Evolutionary conservation across 2,113 vertebrate species (phyloP).

Genomic region (Trochalopteron elliotii): DNA sequence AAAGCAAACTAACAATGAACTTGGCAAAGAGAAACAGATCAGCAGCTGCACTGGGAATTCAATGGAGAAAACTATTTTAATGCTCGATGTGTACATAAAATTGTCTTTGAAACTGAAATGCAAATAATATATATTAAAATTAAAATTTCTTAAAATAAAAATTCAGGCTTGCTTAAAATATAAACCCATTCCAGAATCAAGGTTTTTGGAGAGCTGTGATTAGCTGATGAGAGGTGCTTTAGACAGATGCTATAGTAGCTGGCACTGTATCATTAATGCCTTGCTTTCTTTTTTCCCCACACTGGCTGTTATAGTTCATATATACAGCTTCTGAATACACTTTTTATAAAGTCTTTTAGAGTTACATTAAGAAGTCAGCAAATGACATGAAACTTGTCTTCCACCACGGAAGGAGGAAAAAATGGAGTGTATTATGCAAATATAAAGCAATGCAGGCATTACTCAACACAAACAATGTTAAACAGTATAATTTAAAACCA

Average conservation of each 20-base stretch:
- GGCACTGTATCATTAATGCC: neutral
- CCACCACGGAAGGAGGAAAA: neutral
- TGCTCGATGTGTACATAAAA: constrained; percentile 5
- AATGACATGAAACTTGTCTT: constrained; percentile 26
- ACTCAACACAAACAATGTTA: constrained; percentile 27
- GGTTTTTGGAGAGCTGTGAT: constrained; percentile 20
- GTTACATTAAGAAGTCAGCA: neutral
- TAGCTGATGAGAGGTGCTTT: constrained; percentile 34
- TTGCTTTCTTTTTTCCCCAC: neutral
- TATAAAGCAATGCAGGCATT: neutral
- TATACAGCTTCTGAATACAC: neutral
- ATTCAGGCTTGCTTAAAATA: constrained; percentile 12
- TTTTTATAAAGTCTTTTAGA: constrained; percentile 10
- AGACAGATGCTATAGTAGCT: neutral
- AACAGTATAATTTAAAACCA: neutral
- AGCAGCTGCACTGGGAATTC: constrained; percentile 51
- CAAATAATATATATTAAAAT: constrained; percentile 47
- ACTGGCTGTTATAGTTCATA: neutral
- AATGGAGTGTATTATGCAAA: constrained; percentile 3
- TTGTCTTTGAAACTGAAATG: constrained; percentile 34
- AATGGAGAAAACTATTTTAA: constrained; percentile 36
- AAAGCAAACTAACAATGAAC: constrained; percentile 52
- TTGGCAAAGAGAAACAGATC: constrained; percentile 38
- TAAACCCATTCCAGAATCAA: neutral
- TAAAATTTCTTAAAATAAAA: constrained; percentile 40